Evolutionary conservation across 2,888 invertebrate species (phyloP), one percentile per base, ranked within the genome.

Genomic region (Synergus japonicus): DNA sequence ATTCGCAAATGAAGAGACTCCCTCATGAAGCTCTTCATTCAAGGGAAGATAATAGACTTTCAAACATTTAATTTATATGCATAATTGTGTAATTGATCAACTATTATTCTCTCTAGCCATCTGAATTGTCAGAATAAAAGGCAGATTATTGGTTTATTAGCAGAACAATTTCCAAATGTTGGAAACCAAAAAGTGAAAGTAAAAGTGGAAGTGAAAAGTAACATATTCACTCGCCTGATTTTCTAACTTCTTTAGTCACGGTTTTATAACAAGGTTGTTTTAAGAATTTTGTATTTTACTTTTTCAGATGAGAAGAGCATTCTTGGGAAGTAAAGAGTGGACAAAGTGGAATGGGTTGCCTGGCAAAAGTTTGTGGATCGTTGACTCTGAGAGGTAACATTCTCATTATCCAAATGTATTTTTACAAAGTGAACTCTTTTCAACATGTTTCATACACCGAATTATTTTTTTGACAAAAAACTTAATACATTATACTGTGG

Each of bases 1-100:
- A 43, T 12, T 79, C 43, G 66, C 46, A 41, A 37, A 79, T 78
- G 76, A 81, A 80, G 80, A 80, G 80, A 79, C 76, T 76, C 79
- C 67, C 41, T 15, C 76, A 76, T 58, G 43, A 69, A 67, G 58
- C 69, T 15, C n/a, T 46, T 5, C 29, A 4, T 46, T n/a, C 8
- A n/a, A 15, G 8, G 8, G 10, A 29, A 49, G 15, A 8, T 49
- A 69, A 29, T 49, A 29, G 37, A 15, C 49, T 46, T 49, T 12
- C 22, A 69, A 69, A 29, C n/a, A 9, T 29, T 49, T 46, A 29
- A 13, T 0, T 29, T 29, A 29, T 29, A 29, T 29, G 7, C 12
- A 18, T 44, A 41, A 7, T 65, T 7, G 1, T 22, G 22, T 29
- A 43, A 65, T 41, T 41, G 65, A 37, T 65, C 41, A 8, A n/a